Percentiles rank a stretch among this genome's conserved stretches.
phyloP scores from a whole-genome alignment of 2,113 vertebrate genomes.

The Oenanthe melanoleuca region DNA sequence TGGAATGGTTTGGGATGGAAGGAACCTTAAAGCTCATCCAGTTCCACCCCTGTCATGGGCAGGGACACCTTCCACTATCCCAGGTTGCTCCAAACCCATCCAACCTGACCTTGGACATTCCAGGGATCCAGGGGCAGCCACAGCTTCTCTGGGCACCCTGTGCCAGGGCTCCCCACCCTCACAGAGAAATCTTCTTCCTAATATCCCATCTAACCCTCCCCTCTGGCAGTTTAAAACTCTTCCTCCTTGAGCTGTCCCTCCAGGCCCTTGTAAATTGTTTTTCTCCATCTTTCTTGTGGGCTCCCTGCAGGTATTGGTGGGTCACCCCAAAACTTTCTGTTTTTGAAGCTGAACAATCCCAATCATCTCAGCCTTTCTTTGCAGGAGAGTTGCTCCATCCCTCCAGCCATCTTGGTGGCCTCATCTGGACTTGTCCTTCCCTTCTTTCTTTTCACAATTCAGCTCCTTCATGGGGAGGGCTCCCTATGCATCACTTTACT shows the following conservation, averaged over 20 bases:
- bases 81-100: accelerated
- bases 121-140: background rate
- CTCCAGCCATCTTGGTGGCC: too few relatives aligned
- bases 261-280: background rate
- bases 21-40: background rate
- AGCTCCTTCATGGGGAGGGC: too few relatives aligned
- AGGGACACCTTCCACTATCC: background rate
- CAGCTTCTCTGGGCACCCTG: background rate
- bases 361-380: too few relatives aligned
- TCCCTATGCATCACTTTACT: too few relatives aligned
- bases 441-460: too few relatives aligned
- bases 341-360: too few relatives aligned
- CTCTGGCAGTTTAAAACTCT: background rate
- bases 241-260: background rate
- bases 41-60: background rate
- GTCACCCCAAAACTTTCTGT: too few relatives aligned
- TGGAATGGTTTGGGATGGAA: background rate
- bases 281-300: background rate
- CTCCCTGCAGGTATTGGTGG: background rate
- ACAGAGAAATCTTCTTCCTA: background rate
- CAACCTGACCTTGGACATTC: accelerated
- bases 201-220: background rate
- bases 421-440: too few relatives aligned
- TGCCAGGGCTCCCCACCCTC: background rate
- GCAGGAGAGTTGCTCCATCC: too few relatives aligned